These are phyloP conservation scores for Choristoneura fumiferana DNA, from an alignment of 1,140 invertebrate genomes.

Conservation along the genomic window DNA sequence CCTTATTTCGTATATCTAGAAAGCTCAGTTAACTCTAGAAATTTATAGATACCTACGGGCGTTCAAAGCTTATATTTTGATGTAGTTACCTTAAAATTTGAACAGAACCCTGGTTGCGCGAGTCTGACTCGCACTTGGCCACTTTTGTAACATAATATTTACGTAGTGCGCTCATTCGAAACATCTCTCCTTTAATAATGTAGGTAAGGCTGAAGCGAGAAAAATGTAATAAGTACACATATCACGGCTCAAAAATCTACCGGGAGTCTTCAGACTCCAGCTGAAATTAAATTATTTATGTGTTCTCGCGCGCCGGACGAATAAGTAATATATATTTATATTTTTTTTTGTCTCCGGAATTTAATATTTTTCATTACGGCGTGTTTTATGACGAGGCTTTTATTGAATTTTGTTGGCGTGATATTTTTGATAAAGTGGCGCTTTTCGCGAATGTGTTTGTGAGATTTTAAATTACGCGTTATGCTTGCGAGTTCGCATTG, in stretches of 20 bases:
- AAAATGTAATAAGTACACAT: slow-evolving; percentile 7
- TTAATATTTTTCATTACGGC: slow-evolving; percentile 60
- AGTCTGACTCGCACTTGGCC: no score
- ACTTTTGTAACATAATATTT: no score
- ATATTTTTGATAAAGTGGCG: slow-evolving; percentile 23
- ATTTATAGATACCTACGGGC: no score
- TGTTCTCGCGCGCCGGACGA: slow-evolving; percentile 26
- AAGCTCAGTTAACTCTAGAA: no score
- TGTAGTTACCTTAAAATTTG: no score
- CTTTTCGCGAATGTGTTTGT: background rate
- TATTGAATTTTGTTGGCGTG: slow-evolving; percentile 57
- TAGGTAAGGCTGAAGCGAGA: background rate
- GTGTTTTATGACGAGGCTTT: slow-evolving; percentile 50
- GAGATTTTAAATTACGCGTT: background rate
- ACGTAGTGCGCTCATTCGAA: background rate
- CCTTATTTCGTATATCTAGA: no score
- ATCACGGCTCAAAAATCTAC: background rate
- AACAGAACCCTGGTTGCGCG: no score
- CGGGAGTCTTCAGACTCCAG: slow-evolving; percentile 18
- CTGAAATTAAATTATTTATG: slow-evolving; percentile 54
- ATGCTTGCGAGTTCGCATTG: slow-evolving; percentile 6
- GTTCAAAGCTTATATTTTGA: no score
- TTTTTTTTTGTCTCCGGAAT: slow-evolving; percentile 55
- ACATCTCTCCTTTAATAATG: background rate
- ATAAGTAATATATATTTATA: slow-evolving; percentile 50